Base-by-base conservation (phyloP, 2,888 invertebrate genomes). In the Piscicola geometra region DNA sequence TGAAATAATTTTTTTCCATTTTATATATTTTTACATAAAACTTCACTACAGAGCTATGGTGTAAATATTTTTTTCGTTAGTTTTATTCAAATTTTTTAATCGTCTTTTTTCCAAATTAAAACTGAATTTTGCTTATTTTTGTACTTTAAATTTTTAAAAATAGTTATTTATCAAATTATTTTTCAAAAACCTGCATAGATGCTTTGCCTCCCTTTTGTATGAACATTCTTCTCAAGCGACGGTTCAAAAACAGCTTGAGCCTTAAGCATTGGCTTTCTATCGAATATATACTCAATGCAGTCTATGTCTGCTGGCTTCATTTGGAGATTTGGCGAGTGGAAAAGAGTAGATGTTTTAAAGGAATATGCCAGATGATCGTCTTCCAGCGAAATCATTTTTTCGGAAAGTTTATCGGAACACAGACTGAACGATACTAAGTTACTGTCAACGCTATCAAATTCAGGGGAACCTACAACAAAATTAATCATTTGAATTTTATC, bases 281-380 rank as follows among this genome's bases (percentile, higher is more conserved):
- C 60, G n/a, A 18, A 56, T 18, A 21, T 25, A 56, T 56, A 5
- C 5, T 56, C 60, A 5, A 25, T n/a, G 25, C 60, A 25, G n/a
- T 56, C 60, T 15, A 56, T n/a, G n/a, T 56, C n/a, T 5, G 25
- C 5, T 9, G 60, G 3, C n/a, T 56, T 25, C 3, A 21, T 25
- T 25, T 5, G 9, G 5, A 56, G n/a, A 56, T 25, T 9, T 25
- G 60, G 25, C 9, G 60, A 56, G n/a, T 56, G 60, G 60, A 56
- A 56, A 21, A 56, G n/a, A 25, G 60, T n/a, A 56, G 60, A 56
- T 56, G 60, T 56, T 56, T 56, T 56, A 25, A n/a, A 56, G 25
- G 60, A 56, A 56, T 56, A 25, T 25, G 3, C 21, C 9, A 56
- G n/a, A 5, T 56, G 60, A 56, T 3, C 60, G n/a, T 5, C n/a